Evolutionary conservation across 2,797 vertebrate species (phyloP).

Genomic region (Leptodactylus fallax): DNA sequence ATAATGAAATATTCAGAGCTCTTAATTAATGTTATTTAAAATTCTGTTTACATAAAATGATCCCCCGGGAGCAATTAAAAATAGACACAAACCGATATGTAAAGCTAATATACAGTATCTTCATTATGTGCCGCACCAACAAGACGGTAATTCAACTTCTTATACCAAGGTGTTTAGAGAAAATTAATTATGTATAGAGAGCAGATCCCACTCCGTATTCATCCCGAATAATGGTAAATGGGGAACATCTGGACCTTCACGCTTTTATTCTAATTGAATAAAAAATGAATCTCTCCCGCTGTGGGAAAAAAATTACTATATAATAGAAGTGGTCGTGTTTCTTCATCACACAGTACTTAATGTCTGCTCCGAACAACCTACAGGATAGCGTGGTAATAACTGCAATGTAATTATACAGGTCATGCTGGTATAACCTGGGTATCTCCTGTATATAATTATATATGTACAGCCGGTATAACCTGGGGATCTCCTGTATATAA

Average conservation of each 20-base stretch:
- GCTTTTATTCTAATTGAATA: conserved; percentile 61
- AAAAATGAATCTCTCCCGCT: conserved; percentile 17
- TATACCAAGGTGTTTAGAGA: background rate
- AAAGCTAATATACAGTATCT: background rate
- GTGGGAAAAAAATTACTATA: conserved; percentile 19
- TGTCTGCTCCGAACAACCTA: background rate
- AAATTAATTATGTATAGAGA: conserved; percentile 29
- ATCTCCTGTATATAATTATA: background rate
- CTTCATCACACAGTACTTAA: conserved; percentile 2
- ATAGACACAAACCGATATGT: background rate
- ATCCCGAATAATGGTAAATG: background rate
- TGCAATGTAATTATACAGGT: background rate
- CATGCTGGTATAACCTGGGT: background rate
- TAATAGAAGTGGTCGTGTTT: background rate
- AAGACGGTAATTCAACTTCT: background rate
- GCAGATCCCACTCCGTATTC: background rate
- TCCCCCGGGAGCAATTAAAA: conserved; percentile 7
- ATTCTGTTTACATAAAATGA: background rate
- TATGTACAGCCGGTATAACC: background rate
- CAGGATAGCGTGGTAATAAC: background rate
- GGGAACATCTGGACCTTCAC: conserved; percentile 19
- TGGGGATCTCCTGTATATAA: background rate
- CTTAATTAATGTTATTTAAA: conserved; percentile 20
- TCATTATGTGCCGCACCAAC: conserved; percentile 4
- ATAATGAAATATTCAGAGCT: conserved; percentile 12